phyloP scores from a whole-genome alignment of 30 jellyfish, hydroid and myxozoan species.

The Cassiopea xamachana region DNA sequence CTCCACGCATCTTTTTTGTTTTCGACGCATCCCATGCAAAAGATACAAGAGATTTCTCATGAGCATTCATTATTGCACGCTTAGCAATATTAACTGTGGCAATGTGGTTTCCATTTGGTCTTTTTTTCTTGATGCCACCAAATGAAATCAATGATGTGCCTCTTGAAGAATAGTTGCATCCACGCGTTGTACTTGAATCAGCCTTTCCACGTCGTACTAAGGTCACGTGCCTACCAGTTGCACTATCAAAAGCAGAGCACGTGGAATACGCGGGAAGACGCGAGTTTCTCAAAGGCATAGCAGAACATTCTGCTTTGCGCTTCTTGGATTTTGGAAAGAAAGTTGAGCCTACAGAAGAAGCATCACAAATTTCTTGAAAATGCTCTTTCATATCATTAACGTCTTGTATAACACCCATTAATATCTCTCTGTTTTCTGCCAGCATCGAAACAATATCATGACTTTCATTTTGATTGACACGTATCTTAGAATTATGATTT shows the following conservation, averaged over 20 bases:
- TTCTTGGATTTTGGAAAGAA: neutral
- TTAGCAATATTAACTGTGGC: neutral
- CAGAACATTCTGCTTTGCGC: neutral
- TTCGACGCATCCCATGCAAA: neutral
- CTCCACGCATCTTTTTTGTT: neutral
- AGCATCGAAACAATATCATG: neutral
- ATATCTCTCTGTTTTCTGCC: neutral
- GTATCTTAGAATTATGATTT: neutral
- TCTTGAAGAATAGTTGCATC: neutral
- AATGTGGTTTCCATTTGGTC: neutral
- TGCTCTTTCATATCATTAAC: slow-evolving; percentile 19
- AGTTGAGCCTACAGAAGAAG: neutral
- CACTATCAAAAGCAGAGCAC: neutral
- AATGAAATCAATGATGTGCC: neutral
- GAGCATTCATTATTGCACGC: slow-evolving; percentile 6
- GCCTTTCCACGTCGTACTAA: neutral
- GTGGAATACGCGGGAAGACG: neutral
- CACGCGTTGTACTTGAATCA: neutral
- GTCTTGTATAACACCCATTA: neutral
- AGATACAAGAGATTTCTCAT: neutral
- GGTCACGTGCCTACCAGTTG: neutral
- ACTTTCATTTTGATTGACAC: neutral
- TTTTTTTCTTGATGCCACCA: neutral
- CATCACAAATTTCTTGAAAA: neutral
- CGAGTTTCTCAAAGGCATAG: neutral